Evolutionary conservation across 1,140 invertebrate species (phyloP).

Genomic region (Bombus sibiricus): DNA sequence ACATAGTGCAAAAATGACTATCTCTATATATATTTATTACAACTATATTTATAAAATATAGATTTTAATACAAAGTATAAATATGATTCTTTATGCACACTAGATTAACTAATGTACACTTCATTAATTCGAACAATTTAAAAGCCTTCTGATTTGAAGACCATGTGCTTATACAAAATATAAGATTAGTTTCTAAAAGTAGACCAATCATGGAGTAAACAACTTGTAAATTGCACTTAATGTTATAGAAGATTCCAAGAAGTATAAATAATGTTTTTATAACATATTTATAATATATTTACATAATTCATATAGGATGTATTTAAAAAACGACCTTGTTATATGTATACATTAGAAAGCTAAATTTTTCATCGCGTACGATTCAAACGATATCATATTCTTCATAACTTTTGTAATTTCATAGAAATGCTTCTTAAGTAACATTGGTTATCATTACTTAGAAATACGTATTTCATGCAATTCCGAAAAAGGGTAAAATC

Average conservation of each 20-base stretch:
- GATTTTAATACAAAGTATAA: background rate
- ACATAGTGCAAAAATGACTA: background rate
- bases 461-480: conserved; percentile 31
- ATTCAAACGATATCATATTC: background rate
- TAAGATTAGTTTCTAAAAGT: background rate
- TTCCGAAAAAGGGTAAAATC: conserved; percentile 38
- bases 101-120: too few relatives aligned
- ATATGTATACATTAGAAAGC: background rate
- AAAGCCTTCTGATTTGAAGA: background rate
- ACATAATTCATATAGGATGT: background rate
- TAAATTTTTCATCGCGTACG: background rate
- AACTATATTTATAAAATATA: background rate
- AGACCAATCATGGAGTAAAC: conserved; percentile 7
- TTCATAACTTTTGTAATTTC: background rate
- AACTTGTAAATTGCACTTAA: conserved; percentile 3
- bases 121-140: background rate
- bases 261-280: background rate
- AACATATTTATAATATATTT: too few relatives aligned
- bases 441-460: conserved; percentile 29
- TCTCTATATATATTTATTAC: background rate
- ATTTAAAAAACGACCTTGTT: background rate
- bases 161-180: background rate
- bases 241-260: background rate
- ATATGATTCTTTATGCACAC: background rate
- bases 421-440: conserved; percentile 15